phyloP scores from a whole-genome alignment of 2,888 invertebrate species.

The Cacoxenus indagator region DNA sequence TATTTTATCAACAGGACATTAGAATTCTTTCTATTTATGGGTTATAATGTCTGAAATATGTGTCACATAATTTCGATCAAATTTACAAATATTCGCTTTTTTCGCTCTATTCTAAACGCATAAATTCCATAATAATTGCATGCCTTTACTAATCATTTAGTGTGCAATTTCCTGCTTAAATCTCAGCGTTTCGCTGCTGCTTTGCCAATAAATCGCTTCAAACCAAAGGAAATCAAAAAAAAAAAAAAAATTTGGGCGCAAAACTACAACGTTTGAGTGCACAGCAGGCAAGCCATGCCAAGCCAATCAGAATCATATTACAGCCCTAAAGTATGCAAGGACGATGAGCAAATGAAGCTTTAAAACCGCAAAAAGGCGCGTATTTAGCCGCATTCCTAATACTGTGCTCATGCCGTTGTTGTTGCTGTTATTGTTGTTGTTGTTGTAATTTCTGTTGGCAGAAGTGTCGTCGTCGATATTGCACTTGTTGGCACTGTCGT shows the following conservation, averaged over 20 bases:
- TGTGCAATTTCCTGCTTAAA: background rate
- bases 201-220: background rate
- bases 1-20: too few relatives aligned
- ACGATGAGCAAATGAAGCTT: background rate
- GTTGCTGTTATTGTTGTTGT: background rate
- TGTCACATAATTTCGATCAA: too few relatives aligned
- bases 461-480: background rate
- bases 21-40: too few relatives aligned
- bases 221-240: background rate
- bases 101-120: background rate
- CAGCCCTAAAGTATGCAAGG: background rate
- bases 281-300: background rate
- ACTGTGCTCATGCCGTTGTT: background rate
- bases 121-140: background rate
- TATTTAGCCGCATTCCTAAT: background rate
- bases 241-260: background rate
- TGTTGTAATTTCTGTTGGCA: background rate
- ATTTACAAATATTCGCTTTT: too few relatives aligned
- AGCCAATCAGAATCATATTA: background rate
- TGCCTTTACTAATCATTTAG: background rate
- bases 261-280: background rate
- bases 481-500: background rate
- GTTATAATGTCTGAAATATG: too few relatives aligned
- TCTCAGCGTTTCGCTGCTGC: background rate
- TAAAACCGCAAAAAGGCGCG: background rate